phyloP scores from a whole-genome alignment of 2,113 vertebrate genomes.

The Fregata magnificens region DNA sequence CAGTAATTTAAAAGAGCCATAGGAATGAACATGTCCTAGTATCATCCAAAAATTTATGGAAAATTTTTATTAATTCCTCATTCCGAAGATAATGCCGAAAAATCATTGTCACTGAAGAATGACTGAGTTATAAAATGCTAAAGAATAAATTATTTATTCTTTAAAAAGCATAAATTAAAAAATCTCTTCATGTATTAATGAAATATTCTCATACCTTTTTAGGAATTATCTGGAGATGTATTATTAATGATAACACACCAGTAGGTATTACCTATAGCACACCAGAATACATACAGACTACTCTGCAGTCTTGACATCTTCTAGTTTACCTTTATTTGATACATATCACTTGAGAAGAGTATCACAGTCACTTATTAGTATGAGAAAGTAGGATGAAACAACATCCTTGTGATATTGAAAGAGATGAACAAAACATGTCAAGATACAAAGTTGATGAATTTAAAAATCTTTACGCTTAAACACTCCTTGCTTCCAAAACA shows the following conservation, averaged over 20 bases:
- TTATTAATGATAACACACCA: not conserved
- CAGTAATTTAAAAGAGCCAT: not conserved
- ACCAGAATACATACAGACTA: not conserved
- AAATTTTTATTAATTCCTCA: not conserved
- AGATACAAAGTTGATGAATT: not conserved
- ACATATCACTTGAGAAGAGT: not conserved
- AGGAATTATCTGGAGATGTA: no score
- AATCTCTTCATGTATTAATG: not conserved
- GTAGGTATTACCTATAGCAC: not conserved
- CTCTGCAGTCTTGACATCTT: not conserved
- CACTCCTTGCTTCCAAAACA: not conserved
- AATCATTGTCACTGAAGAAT: not conserved
- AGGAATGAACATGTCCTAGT: not conserved
- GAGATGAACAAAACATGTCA: not conserved
- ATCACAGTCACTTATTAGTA: not conserved
- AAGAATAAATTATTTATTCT: not conserved
- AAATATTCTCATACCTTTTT: not conserved
- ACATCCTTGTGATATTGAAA: not conserved
- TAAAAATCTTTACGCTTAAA: not conserved
- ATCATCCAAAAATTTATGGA: not conserved
- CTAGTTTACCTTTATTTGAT: not conserved
- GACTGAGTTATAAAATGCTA: not conserved
- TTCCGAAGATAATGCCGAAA: not conserved
- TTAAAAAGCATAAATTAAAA: not conserved
- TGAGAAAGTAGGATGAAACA: not conserved